Evolutionary conservation across 2,113 vertebrate species (phyloP).

Genomic region (Polypterus senegalus): DNA sequence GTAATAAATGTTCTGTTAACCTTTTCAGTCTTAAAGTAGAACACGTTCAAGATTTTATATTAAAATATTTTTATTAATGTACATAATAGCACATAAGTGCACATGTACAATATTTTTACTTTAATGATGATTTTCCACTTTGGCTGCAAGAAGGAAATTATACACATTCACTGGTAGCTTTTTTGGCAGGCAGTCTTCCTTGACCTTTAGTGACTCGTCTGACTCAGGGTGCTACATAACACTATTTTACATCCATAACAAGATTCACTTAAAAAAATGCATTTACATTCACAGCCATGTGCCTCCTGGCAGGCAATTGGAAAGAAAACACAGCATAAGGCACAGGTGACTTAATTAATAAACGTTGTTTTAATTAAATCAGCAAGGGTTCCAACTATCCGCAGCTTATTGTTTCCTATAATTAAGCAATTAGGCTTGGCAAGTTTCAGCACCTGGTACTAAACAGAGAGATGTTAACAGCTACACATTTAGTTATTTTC

Average conservation of each 20-base stretch:
- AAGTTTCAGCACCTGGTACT: conserved; percentile 52
- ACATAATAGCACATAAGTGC: too few species aligned
- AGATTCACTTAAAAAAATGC: not conserved
- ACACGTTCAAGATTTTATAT: too few species aligned
- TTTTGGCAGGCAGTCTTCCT: too few species aligned
- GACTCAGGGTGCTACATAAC: not conserved
- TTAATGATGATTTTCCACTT: too few species aligned
- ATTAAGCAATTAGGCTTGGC: conserved; percentile 62
- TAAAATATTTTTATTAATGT: too few species aligned
- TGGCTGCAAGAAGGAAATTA: too few species aligned
- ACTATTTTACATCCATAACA: conserved; percentile 3
- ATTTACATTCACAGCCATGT: conserved; percentile 33
- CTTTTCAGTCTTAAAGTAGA: too few species aligned
- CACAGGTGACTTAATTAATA: conserved; percentile 68
- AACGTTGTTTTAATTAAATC: conserved; percentile 59
- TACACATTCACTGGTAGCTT: too few species aligned
- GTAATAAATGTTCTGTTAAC: too few species aligned
- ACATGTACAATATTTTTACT: too few species aligned
- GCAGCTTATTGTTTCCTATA: conserved; percentile 66
- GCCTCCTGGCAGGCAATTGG: conserved; percentile 35
- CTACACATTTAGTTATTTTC: not conserved
- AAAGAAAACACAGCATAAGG: conserved; percentile 43
- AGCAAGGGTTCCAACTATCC: conserved; percentile 53
- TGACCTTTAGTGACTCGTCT: too few species aligned
- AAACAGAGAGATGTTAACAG: conserved; percentile 23